Percentiles rank a stretch among this genome's conserved stretches.
These are phyloP conservation scores for Brotula barbata DNA, from an alignment of 2,797 vertebrate species.

Conservation along the genomic window DNA sequence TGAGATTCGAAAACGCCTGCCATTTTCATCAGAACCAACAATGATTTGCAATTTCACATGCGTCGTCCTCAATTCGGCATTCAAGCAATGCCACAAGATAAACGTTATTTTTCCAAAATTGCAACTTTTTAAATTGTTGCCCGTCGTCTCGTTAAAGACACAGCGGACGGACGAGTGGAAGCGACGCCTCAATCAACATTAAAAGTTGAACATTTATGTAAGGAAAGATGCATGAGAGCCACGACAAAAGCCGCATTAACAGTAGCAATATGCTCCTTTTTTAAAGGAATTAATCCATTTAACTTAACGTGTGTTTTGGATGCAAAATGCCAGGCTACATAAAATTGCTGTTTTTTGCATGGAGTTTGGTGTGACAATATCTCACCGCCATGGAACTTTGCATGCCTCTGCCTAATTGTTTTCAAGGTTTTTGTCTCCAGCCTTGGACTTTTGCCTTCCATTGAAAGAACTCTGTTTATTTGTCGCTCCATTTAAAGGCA, in stretches of 20 bases:
- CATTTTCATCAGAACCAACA: too few species aligned
- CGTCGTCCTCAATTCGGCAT: not conserved
- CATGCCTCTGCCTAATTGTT: conserved; percentile 14
- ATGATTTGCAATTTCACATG: not conserved
- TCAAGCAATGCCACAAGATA: not conserved
- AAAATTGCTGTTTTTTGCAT: conserved; percentile 13
- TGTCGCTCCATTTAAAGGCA: accelerated
- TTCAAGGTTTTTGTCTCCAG: not conserved
- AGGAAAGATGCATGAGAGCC: not conserved
- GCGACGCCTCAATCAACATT: too few species aligned
- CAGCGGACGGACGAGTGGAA: too few species aligned
- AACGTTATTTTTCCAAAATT: not conserved
- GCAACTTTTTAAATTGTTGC: not conserved
- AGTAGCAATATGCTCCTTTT: too few species aligned
- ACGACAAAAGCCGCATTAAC: not conserved
- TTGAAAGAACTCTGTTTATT: conserved; percentile 30
- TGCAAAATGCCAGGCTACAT: conserved; percentile 13
- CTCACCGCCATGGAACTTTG: conserved; percentile 7
- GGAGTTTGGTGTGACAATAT: not conserved
- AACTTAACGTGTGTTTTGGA: not conserved
- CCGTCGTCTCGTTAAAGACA: not conserved
- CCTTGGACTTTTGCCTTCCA: conserved; percentile 76
- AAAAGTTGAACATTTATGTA: not conserved
- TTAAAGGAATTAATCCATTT: too few species aligned
- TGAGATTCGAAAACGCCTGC: accelerated